phyloP scores from a whole-genome alignment of 2,113 vertebrate species.

The Garra rufa region DNA sequence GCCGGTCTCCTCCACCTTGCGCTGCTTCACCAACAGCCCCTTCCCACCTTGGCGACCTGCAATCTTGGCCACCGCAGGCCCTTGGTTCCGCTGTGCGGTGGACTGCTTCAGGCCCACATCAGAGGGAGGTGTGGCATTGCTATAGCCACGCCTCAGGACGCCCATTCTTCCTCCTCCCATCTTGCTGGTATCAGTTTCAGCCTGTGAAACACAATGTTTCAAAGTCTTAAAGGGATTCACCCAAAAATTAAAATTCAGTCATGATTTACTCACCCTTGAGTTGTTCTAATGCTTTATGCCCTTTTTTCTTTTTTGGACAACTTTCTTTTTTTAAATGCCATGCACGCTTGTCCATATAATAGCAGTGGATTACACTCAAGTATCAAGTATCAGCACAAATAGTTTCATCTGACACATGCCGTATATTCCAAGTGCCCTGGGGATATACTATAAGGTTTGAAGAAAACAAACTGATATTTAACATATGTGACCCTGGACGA shows the following conservation, averaged over 20 bases:
- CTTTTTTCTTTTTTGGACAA: not conserved
- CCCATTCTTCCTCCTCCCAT: constrained; percentile 78
- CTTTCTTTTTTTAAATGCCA: too few relatives aligned
- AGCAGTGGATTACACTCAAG: too few relatives aligned
- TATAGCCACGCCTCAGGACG: constrained; percentile 77
- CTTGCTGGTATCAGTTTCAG: constrained; percentile 69
- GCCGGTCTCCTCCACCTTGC: constrained; percentile 83
- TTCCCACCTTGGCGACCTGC: constrained; percentile 60
- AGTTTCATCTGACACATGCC: too few relatives aligned
- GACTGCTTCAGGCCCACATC: constrained; percentile 71
- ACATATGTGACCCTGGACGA: too few relatives aligned
- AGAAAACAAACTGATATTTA: too few relatives aligned
- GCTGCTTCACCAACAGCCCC: constrained; percentile 84
- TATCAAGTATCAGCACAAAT: too few relatives aligned
- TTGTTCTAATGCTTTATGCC: not conserved
- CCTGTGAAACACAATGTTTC: constrained; percentile 34
- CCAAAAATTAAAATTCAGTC: not conserved
- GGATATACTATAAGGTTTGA: too few relatives aligned
- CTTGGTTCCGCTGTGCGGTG: constrained; percentile 66
- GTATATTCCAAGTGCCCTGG: too few relatives aligned
- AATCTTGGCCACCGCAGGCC: constrained; percentile 56
- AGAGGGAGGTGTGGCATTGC: constrained; percentile 77
- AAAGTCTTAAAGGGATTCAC: not conserved
- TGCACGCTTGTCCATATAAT: too few relatives aligned
- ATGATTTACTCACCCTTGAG: not conserved